A percentile compares a stretch with the other conserved stretches of the same genome.
Conservation (phyloP, 2,113 vertebrate genomes). For the Pampusana beccarii region DNA sequence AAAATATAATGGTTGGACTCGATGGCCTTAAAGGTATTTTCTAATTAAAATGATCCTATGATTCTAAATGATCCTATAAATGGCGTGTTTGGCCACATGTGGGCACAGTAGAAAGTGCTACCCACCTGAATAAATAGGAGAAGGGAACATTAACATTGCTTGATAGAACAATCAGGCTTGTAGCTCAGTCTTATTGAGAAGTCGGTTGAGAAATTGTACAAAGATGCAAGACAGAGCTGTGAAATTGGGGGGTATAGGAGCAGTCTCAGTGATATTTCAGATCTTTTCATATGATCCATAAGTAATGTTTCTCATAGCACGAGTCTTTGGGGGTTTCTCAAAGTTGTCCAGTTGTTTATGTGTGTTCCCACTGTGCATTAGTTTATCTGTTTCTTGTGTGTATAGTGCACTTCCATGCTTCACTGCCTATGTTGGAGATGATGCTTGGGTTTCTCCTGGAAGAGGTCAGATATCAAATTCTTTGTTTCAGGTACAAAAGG, state of each 20-base stretch:
- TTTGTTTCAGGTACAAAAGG: constrained; percentile 20
- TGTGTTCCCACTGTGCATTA: neutral
- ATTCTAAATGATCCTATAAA: neutral
- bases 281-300: neutral
- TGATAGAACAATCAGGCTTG: neutral
- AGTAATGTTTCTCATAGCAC: neutral
- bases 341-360: neutral
- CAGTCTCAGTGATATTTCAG: neutral
- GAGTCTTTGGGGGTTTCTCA: neutral
- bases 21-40: no score
- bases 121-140: neutral
- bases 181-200: neutral
- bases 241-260: neutral
- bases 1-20: neutral
- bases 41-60: no score
- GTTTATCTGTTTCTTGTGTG: neutral
- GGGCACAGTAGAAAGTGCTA: neutral
- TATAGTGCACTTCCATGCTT: neutral
- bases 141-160: neutral
- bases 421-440: neutral
- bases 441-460: neutral
- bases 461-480: constrained; percentile 47
- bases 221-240: neutral
- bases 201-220: neutral
- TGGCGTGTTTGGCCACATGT: neutral